phyloP scores from a whole-genome alignment of 2,888 invertebrate genomes.

The Rapana venosa region DNA sequence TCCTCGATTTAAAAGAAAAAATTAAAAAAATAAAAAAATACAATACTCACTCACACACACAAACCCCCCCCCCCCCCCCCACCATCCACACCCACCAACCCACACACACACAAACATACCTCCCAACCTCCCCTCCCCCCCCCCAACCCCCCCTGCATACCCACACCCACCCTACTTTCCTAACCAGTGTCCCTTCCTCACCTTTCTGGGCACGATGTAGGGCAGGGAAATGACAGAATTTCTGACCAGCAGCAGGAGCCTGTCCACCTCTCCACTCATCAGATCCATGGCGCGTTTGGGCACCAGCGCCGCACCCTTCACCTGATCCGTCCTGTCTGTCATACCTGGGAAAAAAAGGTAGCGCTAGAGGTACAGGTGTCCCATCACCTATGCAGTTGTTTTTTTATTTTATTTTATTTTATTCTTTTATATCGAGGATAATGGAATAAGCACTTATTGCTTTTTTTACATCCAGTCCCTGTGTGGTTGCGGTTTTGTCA shows the following conservation, averaged over 20 bases:
- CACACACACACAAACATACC: not conserved
- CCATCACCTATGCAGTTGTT: too few species aligned
- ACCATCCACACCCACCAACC: not conserved
- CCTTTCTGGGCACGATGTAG: conserved; percentile 95
- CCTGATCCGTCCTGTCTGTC: conserved; percentile 94
- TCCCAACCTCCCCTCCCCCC: not conserved
- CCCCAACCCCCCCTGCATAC: not conserved
- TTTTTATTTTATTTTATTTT: too few species aligned
- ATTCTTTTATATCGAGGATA: not conserved
- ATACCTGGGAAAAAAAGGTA: conserved; percentile 74
- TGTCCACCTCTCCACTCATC: conserved; percentile 98
- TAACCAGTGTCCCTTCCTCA: conserved; percentile 71
- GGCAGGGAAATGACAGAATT: conserved; percentile 93
- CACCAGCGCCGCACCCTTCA: conserved; percentile 94
- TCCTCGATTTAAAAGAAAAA: too few species aligned
- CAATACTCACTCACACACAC: not conserved
- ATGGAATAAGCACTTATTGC: not conserved
- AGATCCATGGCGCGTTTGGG: conserved; percentile 94
- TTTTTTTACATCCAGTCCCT: too few species aligned
- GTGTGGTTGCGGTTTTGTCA: too few species aligned
- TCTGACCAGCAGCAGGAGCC: conserved; percentile 91
- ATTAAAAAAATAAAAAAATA: too few species aligned
- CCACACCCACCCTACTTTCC: not conserved
- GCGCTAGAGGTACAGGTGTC: too few species aligned
- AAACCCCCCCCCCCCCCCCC: too few species aligned